Base-by-base conservation (phyloP, 1,140 invertebrate genomes). In the Oryctes rhinoceros region DNA sequence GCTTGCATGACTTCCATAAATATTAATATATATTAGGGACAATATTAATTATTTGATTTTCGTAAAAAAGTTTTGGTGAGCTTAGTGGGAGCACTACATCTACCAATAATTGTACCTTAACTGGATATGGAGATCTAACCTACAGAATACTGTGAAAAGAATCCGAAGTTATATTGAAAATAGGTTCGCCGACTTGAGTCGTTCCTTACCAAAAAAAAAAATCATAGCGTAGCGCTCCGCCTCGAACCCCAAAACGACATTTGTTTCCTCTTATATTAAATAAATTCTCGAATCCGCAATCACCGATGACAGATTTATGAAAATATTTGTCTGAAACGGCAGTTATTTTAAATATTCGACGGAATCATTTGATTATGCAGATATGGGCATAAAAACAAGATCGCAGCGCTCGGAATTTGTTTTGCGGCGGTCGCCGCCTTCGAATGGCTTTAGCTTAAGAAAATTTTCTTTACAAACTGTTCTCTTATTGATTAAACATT, bases 251-350 rank as follows among this genome's bases (percentile, higher is more conserved):
- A 76, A 76, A 76, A 78, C 39, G 77, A 65, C 48, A 62, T 78
- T 67, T 81, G 76, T 79, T 79, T 81, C 79, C 81, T 77, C 83
- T 83, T 83, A 81, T 81, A 79, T 80, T 83, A 81, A 84, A 84
- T 85, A 83, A 86, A 82, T 86, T 77, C 84, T 82, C 86, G 82
- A 80, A 85, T 83, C 83, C 82, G 85, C 85, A 86, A 86, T 86
- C 85, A 86, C 83, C 84, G 83, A 85, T 87, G 86, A 86, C 86
- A 87, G 86, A 87, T 87, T 87, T 87, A 87, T 87, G 86, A 87
- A 87, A 87, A 87, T 87, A 87, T 87, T 87, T 87, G 86, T 86
- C 83, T 80, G 86, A 80, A 85, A 84, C 84, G 86, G 85, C 85
- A 85, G 86, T 87, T 87, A 87, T 87, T 86, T 86, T 85, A 87